A percentile compares a stretch with the other conserved stretches of the same genome.
These are phyloP conservation scores for Amblyjoppa fuscipennis DNA, from an alignment of 2,888 invertebrate species.

Conservation along the genomic window DNA sequence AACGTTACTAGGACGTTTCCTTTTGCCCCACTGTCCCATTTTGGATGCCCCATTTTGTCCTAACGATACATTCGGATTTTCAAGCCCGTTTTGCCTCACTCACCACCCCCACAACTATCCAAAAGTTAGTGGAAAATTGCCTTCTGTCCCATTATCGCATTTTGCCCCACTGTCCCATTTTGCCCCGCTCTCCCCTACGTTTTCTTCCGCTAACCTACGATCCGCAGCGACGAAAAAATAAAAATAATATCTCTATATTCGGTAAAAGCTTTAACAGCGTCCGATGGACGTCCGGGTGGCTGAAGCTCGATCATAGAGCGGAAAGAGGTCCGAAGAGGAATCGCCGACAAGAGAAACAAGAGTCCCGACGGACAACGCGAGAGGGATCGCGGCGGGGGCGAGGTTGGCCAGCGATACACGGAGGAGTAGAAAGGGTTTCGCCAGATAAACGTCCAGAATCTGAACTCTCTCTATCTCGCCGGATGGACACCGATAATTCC, in stretches of 20 bases:
- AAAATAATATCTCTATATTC: not conserved
- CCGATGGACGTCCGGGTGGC: conserved; percentile 6
- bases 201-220: not conserved
- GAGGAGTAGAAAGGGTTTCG: conserved; percentile 59
- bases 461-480: conserved; percentile 41
- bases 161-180: too few species aligned
- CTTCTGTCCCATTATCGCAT: too few species aligned
- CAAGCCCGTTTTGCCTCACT: too few species aligned
- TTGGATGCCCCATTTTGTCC: too few species aligned
- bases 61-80: too few species aligned
- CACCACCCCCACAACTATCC: too few species aligned
- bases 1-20: too few species aligned
- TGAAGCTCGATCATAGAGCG: conserved; percentile 36
- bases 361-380: conserved; percentile 1
- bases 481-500: conserved; percentile 64
- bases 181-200: not conserved
- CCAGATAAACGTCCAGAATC: conserved; percentile 58
- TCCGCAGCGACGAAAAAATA: too few species aligned
- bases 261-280: not conserved
- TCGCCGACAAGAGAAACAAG: conserved; percentile 46
- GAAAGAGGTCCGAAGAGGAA: conserved; percentile 46
- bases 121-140: too few species aligned
- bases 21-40: too few species aligned
- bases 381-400: conserved; percentile 20
- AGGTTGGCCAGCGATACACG: conserved; percentile 34